phyloP scores from a whole-genome alignment of 2,113 vertebrate genomes.

The Chiloscyllium plagiosum region DNA sequence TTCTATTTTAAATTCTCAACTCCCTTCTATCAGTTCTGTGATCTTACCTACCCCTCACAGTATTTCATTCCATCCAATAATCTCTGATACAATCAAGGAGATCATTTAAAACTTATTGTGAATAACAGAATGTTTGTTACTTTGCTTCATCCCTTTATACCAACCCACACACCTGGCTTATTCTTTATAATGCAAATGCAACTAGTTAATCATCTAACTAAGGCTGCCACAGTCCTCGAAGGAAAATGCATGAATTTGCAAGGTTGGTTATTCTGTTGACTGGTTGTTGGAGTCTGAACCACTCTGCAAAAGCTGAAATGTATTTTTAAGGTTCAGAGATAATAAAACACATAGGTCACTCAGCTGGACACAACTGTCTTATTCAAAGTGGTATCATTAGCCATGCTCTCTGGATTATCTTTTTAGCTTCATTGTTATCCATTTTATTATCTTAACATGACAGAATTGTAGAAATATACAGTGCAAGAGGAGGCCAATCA shows the following conservation, averaged over 20 bases:
- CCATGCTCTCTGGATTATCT: not conserved
- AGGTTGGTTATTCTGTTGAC: not conserved
- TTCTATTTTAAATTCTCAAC: not conserved
- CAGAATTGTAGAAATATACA: not conserved
- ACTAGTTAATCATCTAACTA: not conserved
- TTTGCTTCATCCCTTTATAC: not conserved
- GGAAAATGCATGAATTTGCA: not conserved
- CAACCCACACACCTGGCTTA: not conserved
- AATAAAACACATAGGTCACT: not conserved
- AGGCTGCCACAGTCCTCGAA: not conserved
- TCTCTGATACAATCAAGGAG: not conserved
- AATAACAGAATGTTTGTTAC: not conserved
- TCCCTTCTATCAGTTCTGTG: not conserved
- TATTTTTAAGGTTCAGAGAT: not conserved
- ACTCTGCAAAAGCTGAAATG: not conserved
- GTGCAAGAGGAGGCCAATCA: not conserved
- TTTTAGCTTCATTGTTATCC: not conserved
- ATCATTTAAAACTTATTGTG: not conserved
- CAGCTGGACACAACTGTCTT: not conserved
- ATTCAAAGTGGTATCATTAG: not conserved
- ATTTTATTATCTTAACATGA: not conserved
- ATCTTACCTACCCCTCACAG: not conserved
- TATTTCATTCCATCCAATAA: not conserved
- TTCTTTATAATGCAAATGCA: not conserved
- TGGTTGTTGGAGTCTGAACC: not conserved